Conservation (phyloP, 2,888 invertebrate species). For the Pachliopta kotzebuea region DNA sequence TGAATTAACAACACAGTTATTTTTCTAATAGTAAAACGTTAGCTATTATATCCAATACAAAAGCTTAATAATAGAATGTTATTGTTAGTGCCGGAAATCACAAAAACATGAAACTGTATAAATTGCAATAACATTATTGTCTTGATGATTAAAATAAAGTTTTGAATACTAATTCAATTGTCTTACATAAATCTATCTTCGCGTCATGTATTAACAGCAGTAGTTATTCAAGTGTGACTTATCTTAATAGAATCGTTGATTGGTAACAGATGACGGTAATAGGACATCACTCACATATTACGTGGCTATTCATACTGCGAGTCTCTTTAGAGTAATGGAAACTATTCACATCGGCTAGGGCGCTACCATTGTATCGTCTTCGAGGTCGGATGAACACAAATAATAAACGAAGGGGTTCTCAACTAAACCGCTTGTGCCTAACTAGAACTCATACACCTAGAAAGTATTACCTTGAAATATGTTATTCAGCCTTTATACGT, state of each 20-base stretch:
- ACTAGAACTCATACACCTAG: slow-evolving; percentile 4
- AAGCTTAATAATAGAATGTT: too few species aligned
- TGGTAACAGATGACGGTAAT: slow-evolving; percentile 27
- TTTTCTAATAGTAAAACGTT: too few species aligned
- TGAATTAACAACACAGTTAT: too few species aligned
- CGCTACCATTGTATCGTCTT: slow-evolving; percentile 40
- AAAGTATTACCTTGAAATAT: not conserved
- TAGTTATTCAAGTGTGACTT: slow-evolving; percentile 21
- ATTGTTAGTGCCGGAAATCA: too few species aligned
- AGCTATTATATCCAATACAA: too few species aligned
- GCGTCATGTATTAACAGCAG: not conserved
- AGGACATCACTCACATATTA: slow-evolving; percentile 26
- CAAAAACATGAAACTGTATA: too few species aligned
- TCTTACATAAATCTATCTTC: too few species aligned
- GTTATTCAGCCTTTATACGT: not conserved
- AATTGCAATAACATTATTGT: too few species aligned
- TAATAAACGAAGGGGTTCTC: slow-evolving; percentile 46
- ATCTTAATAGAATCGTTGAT: slow-evolving; percentile 26
- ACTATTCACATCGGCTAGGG: slow-evolving; percentile 46
- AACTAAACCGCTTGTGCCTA: slow-evolving; percentile 9
- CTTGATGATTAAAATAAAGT: too few species aligned
- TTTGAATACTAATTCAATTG: too few species aligned
- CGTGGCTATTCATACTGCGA: slow-evolving; percentile 35
- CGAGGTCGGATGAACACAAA: slow-evolving; percentile 42
- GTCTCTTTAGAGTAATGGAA: slow-evolving; percentile 23